Conservation (phyloP, 2,888 invertebrate species). For the Podotricha telesiphe region DNA sequence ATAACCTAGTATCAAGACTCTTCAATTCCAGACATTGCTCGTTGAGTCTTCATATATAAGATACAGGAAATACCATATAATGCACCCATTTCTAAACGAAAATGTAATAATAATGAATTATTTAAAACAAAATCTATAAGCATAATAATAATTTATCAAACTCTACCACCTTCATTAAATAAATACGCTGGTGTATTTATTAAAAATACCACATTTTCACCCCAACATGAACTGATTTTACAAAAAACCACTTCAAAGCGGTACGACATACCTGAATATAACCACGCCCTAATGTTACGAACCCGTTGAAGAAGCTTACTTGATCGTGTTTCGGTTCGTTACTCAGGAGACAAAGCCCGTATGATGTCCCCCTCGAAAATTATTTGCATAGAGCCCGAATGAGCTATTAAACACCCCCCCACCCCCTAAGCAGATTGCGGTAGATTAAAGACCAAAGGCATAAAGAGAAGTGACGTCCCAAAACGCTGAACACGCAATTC, state of each 20-base stretch:
- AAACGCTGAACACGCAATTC: constrained; percentile 61
- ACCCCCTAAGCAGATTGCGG: constrained; percentile 82
- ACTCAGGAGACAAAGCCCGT: constrained; percentile 81
- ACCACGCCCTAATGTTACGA: constrained; percentile 62
- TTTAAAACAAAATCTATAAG: too few relatives aligned
- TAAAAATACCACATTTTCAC: constrained; percentile 13
- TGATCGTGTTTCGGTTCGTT: constrained; percentile 80
- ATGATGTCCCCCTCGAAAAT: constrained; percentile 75
- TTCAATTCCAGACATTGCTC: too few relatives aligned
- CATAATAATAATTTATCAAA: too few relatives aligned
- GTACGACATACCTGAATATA: constrained; percentile 33
- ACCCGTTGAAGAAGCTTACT: constrained; percentile 75
- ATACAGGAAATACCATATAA: too few relatives aligned
- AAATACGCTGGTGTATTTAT: too few relatives aligned
- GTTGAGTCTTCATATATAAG: too few relatives aligned
- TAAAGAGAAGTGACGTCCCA: constrained; percentile 61
- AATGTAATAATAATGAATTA: too few relatives aligned
- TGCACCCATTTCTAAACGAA: too few relatives aligned
- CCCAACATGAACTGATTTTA: constrained; percentile 18
- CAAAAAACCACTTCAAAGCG: constrained; percentile 32
- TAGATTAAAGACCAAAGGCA: constrained; percentile 82
- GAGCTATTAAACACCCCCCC: constrained; percentile 82
- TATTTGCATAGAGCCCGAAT: constrained; percentile 83
- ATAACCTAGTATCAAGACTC: too few relatives aligned
- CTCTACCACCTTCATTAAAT: too few relatives aligned